Evolutionary conservation across 2,888 invertebrate genomes (phyloP).

Genomic region (Vannuccia rotundouncinata): DNA sequence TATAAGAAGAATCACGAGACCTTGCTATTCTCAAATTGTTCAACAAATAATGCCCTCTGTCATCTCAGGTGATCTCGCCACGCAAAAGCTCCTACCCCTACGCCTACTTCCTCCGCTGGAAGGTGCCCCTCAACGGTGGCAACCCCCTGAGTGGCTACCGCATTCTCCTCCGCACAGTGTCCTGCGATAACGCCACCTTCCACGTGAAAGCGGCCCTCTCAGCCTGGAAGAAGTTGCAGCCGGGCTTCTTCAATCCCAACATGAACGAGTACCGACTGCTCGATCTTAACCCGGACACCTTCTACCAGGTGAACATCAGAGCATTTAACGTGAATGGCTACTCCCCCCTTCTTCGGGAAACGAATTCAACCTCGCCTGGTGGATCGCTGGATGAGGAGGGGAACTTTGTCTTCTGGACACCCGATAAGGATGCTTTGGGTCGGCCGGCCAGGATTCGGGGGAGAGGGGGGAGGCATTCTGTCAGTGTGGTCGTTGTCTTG

Average conservation of each 20-base stretch:
- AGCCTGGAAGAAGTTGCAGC: conserved; percentile 28
- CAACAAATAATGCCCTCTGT: too few relatives aligned
- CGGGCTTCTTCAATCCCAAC: conserved; percentile 31
- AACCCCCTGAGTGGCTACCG: conserved; percentile 32
- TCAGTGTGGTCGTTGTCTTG: too few relatives aligned
- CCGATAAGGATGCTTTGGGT: conserved; percentile 27
- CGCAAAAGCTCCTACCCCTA: conserved; percentile 34
- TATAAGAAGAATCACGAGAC: too few relatives aligned
- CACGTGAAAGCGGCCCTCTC: not conserved
- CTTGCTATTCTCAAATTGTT: too few relatives aligned
- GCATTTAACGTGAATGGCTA: conserved; percentile 1
- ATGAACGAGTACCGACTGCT: conserved; percentile 29
- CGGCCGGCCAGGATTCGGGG: conserved; percentile 30
- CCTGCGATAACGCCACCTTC: not conserved
- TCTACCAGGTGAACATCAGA: conserved; percentile 20
- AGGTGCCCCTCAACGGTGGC: conserved; percentile 35
- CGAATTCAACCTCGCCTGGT: not conserved
- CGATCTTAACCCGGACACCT: conserved; percentile 34
- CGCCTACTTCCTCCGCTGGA: conserved; percentile 34
- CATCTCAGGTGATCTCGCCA: conserved; percentile 31
- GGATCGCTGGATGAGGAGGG: not conserved
- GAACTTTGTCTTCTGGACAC: conserved; percentile 25
- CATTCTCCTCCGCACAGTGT: conserved; percentile 25
- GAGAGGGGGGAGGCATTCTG: too few relatives aligned
- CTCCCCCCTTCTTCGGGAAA: not conserved